These are phyloP conservation scores for Balaenoptera acutorostrata DNA, from an alignment of 2,113 vertebrate species.

Conservation along the genomic window DNA sequence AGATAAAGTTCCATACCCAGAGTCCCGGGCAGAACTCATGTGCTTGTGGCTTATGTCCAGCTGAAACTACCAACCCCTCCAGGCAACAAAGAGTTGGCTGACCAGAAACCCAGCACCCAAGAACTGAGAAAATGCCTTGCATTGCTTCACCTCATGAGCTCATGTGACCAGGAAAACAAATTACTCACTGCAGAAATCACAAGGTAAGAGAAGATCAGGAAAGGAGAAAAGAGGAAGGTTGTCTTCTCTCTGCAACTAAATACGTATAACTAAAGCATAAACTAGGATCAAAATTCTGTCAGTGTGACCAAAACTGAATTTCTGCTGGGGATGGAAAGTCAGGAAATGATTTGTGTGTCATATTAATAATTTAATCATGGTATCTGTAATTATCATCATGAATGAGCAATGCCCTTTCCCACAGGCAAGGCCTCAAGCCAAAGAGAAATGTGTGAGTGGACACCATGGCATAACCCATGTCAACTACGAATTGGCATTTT, in stretches of 20 bases:
- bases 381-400: neutral
- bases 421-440: neutral
- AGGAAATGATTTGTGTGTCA: neutral
- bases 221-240: neutral
- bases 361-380: neutral
- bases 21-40: neutral
- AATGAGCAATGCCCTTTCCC: neutral
- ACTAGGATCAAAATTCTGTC: neutral
- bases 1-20: neutral
- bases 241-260: neutral
- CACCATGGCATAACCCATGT: neutral
- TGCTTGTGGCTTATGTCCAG: neutral
- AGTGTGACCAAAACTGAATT: neutral
- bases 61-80: neutral
- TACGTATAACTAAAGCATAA: neutral
- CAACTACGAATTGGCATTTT: no score
- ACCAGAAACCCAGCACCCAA: neutral
- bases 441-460: neutral
- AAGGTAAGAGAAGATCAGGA: neutral
- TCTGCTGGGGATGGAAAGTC: neutral
- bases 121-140: neutral
- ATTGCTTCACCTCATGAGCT: rapidly evolving
- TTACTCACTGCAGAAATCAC: neutral
- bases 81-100: neutral
- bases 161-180: rapidly evolving